These are phyloP conservation scores for Perizoma affinitatum DNA, from an alignment of 2,888 invertebrate genomes.

Conservation along the genomic window DNA sequence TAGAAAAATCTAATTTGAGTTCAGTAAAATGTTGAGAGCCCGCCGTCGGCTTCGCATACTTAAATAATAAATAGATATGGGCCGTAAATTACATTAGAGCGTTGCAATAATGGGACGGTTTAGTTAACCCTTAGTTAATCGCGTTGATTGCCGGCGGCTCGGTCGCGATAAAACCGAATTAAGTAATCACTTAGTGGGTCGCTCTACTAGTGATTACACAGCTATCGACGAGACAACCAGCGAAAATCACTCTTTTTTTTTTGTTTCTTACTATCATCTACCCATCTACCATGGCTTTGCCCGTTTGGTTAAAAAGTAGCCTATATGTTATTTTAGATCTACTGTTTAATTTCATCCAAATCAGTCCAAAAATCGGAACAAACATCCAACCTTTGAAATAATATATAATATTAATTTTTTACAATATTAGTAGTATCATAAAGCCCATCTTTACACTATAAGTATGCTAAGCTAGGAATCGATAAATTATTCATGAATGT, in stretches of 20 bases:
- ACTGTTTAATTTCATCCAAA: not conserved
- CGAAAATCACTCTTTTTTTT: constrained; percentile 20
- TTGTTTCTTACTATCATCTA: constrained; percentile 5
- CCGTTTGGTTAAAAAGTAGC: too few species aligned
- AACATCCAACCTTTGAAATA: too few species aligned
- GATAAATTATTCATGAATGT: too few species aligned
- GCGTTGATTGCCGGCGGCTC: constrained; percentile 68
- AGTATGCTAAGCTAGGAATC: too few species aligned
- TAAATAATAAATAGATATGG: constrained; percentile 31
- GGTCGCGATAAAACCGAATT: constrained; percentile 62
- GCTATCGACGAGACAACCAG: constrained; percentile 33
- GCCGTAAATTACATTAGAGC: constrained; percentile 35
- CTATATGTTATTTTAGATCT: not conserved
- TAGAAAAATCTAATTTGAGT: not conserved
- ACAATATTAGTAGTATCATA: too few species aligned
- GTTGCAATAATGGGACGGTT: constrained; percentile 59
- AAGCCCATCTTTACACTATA: too few species aligned
- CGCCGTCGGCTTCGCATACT: constrained; percentile 7
- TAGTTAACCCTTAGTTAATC: constrained; percentile 73
- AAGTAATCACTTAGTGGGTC: constrained; percentile 75
- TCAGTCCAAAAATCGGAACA: not conserved
- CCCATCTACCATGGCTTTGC: not conserved
- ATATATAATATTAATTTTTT: too few species aligned
- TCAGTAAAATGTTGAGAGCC: not conserved
- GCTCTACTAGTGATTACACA: constrained; percentile 48